Conservation (phyloP, 2,113 vertebrate genomes). For the Copsychus sechellarum region DNA sequence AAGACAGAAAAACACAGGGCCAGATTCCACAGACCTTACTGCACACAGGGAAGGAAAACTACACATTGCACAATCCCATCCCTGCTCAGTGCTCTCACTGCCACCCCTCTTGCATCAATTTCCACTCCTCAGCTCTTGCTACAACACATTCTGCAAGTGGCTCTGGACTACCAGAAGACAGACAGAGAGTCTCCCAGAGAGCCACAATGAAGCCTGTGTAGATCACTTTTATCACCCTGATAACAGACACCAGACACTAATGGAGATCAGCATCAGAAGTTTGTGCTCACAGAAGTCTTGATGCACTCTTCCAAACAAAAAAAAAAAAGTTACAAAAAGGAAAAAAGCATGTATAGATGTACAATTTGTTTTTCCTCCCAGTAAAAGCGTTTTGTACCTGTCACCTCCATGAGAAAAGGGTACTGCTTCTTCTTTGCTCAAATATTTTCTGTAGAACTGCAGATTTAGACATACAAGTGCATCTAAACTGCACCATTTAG, state of each 20-base stretch:
- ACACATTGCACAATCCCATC: background rate
- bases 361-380: background rate
- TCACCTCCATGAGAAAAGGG: background rate
- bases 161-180: background rate
- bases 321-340: background rate
- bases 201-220: rapidly evolving
- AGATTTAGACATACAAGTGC: background rate
- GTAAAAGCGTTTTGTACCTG: background rate
- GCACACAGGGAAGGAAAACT: background rate
- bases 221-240: background rate
- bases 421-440: background rate
- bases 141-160: background rate
- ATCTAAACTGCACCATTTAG: background rate
- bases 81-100: background rate
- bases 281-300: background rate
- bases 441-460: background rate
- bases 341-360: background rate
- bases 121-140: background rate
- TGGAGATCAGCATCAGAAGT: background rate
- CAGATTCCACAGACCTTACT: background rate
- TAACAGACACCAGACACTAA: background rate
- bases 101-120: background rate
- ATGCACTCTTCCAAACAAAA: background rate
- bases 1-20: background rate
- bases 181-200: background rate